Evolutionary conservation across 2,797 vertebrate genomes (phyloP), one percentile per base, ranked within the genome.

Genomic region (Aulostomus chinensis): DNA sequence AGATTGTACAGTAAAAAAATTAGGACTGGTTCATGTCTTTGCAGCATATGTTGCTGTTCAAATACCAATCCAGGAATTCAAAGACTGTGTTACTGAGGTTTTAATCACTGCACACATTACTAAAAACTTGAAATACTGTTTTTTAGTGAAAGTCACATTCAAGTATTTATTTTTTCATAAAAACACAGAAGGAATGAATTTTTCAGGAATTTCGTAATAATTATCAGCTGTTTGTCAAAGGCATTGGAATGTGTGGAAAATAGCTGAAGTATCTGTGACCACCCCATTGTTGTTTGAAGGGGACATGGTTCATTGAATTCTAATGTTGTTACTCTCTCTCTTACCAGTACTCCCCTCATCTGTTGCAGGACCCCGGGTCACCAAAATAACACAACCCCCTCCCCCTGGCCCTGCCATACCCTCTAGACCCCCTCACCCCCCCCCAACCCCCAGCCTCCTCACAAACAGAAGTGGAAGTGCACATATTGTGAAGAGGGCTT

Each of bases 321-420:
- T 59, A 49, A 76, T 73, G 68, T 66, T 71, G 50, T 70, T 74
- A 57, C 61, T 30, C 32, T 68, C 40, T 29, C 41, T 58, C 46
- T 57, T 34, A 57, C 35, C 55, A 53, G 52, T 43, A 67, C 55
- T 55, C 66, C 51, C 58, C 55, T 80, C 79, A 56, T 76, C 75
- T 79, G 64, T 54, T 81, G 11, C 14, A 45, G 45, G 64, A 81
- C 80, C 76, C 69, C 18, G 1, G 82, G 84, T 85, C 78, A 83
- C 49, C 45, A 42, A 66, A 63, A 50, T 39, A 53, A 35, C 58
- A 46, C 33, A 21, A 22, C 2, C 22, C 51, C 59, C 50, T 40
- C 52, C 43, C 30, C 13, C 37, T 60, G 53, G 61, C 64, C 80
- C 66, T 59, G 50, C 38, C 36, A 76, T 65, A 60, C 62, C 76